Percentiles rank a stretch among this genome's conserved stretches.
Evolutionary conservation across 1,140 invertebrate species (phyloP).

Genomic region (Zaprionus camerounensis): DNA sequence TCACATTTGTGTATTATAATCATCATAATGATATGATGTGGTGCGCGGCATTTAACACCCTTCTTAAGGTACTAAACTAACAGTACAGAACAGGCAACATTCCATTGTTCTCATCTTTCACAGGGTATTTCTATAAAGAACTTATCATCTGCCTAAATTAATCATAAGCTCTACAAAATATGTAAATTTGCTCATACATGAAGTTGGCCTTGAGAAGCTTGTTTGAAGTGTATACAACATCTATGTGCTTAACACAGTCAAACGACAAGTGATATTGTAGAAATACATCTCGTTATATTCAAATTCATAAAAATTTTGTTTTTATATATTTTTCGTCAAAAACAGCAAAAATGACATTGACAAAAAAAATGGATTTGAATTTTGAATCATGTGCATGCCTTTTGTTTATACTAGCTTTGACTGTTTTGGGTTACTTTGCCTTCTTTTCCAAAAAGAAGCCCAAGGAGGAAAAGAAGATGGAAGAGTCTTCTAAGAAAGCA

Average conservation of each 20-base stretch:
- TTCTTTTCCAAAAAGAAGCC: background rate
- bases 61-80: no score
- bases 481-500: background rate
- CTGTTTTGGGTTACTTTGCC: conserved; percentile 13
- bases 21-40: no score
- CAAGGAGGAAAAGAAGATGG: background rate
- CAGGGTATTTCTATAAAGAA: background rate
- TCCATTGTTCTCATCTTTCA: background rate
- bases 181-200: conserved; percentile 2
- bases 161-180: background rate
- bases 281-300: background rate
- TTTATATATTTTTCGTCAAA: background rate
- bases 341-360: background rate
- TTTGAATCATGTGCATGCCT: background rate
- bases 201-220: conserved; percentile 14
- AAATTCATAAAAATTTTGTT: background rate
- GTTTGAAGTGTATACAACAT: background rate
- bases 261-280: background rate
- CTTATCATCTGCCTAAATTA: background rate
- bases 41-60: no score
- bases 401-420: background rate
- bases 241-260: background rate
- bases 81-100: no score
- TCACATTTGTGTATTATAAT: no score
- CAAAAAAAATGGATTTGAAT: background rate